Evolutionary conservation across 2,113 vertebrate genomes (phyloP).

Genomic region (Zapornia atra): DNA sequence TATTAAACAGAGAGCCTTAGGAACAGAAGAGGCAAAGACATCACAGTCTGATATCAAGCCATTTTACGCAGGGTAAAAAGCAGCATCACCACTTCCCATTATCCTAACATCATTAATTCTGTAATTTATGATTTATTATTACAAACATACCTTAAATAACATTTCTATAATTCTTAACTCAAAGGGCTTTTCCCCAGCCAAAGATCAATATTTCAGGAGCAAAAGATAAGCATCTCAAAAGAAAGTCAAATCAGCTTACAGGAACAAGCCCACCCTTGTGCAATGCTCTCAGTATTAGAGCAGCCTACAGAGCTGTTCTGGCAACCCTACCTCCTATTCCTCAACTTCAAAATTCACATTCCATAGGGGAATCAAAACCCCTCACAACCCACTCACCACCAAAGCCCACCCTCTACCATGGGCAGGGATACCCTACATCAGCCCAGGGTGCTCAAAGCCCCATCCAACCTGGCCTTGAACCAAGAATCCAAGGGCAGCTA

Average conservation of each 20-base stretch:
- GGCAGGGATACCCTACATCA: too few relatives aligned
- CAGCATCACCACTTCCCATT: neutral
- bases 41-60: neutral
- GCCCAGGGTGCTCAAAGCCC: too few relatives aligned
- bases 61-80: neutral
- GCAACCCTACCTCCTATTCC: neutral
- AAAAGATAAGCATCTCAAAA: neutral
- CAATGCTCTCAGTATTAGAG: accelerated
- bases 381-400: neutral
- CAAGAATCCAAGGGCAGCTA: too few relatives aligned
- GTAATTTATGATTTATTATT: neutral
- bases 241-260: neutral
- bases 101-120: neutral
- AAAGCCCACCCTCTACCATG: too few relatives aligned
- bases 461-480: too few relatives aligned
- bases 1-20: neutral
- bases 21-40: neutral
- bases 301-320: neutral
- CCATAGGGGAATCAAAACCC: neutral
- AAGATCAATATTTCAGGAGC: neutral
- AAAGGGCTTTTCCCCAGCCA: neutral
- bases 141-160: neutral
- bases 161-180: neutral
- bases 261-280: neutral
- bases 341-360: neutral